Conservation (phyloP, 2,888 invertebrate genomes). For the Therioaphis trifolii region DNA sequence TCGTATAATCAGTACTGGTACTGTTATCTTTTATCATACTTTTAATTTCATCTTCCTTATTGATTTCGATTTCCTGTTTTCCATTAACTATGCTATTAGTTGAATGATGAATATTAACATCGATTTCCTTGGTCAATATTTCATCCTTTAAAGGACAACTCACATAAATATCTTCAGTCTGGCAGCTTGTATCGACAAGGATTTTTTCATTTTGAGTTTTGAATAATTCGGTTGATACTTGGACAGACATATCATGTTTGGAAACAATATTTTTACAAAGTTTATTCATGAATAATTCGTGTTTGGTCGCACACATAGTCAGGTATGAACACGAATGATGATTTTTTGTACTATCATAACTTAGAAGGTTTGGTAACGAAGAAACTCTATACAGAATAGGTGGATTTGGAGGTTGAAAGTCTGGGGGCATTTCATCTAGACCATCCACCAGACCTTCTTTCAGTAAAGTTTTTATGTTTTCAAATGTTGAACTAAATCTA, state of each 20-base stretch:
- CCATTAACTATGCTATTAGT: background rate
- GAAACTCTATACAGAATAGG: slow-evolving; percentile 77
- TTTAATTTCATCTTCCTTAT: slow-evolving; percentile 6
- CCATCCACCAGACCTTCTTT: slow-evolving; percentile 77
- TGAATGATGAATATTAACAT: background rate
- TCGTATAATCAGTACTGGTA: slow-evolving; percentile 23
- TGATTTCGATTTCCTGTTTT: background rate
- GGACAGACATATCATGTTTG: slow-evolving; percentile 64
- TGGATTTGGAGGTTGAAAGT: slow-evolving; percentile 73
- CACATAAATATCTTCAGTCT: slow-evolving; percentile 62
- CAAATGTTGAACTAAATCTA: slow-evolving; percentile 81
- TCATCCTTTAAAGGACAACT: slow-evolving; percentile 14
- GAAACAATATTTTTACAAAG: slow-evolving; percentile 54
- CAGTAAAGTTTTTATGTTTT: slow-evolving; percentile 80
- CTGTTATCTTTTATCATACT: background rate
- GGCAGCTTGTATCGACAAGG: slow-evolving; percentile 59
- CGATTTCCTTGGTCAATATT: background rate
- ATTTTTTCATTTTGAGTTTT: slow-evolving; percentile 64
- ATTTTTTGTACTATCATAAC: slow-evolving; percentile 62
- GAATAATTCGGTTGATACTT: slow-evolving; percentile 64
- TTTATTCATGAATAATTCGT: slow-evolving; percentile 57
- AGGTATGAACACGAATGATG: slow-evolving; percentile 61
- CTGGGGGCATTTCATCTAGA: slow-evolving; percentile 71
- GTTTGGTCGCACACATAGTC: slow-evolving; percentile 57
- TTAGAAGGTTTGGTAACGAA: slow-evolving; percentile 75